Evolutionary conservation across 1,140 invertebrate species (phyloP), one percentile per base, ranked within the genome.

Genomic region (Zeugodacus cucurbitae): DNA sequence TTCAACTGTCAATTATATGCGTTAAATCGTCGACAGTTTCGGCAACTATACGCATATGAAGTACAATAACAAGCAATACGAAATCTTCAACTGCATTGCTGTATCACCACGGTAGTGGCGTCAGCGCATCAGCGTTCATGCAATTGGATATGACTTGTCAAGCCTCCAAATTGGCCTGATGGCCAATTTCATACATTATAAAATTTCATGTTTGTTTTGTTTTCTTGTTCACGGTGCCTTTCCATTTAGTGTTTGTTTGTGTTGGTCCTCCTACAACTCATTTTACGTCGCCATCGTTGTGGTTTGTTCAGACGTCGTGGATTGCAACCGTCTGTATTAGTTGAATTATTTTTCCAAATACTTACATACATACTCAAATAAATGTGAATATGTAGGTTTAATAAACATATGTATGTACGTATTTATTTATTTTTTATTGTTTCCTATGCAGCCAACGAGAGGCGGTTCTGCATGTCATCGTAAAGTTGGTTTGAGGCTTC

Each of bases 401-500:
- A 20, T 6, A 20, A 20, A 44, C 41, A 78, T 14, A 78, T 8
- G 20, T n/a, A 5, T 37, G 17, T 14, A 14, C 8, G 29, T n/a
- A n/a, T 37, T 37, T 29, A 48, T 48, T 34, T 48, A n/a, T 48
- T 82, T 82, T 26, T 20, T 34, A 26, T 82, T 82, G 89, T n/a
- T 37, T 86, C 85, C 58, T 57, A 22, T 22, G 54, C 29, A 59
- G 3, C 32, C 89, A 90, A 91, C 91, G 91, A 91, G 41, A 74
- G 91, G 91, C 91, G 91, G 91, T 91, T 91, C 92, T 90, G 91
- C 91, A 89, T 92, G 91, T 92, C 91, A 92, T 92, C 91, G 91
- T 92, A 91, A 92, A 92, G 91, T 92, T 91, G 90, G 90, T 90
- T 89, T 92, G 90, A 90, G 90, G 91, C 90, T 89, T 82, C 90